These are phyloP conservation scores for Peromyscus eremicus DNA, from an alignment of 2,797 vertebrate species.

Conservation along the genomic window DNA sequence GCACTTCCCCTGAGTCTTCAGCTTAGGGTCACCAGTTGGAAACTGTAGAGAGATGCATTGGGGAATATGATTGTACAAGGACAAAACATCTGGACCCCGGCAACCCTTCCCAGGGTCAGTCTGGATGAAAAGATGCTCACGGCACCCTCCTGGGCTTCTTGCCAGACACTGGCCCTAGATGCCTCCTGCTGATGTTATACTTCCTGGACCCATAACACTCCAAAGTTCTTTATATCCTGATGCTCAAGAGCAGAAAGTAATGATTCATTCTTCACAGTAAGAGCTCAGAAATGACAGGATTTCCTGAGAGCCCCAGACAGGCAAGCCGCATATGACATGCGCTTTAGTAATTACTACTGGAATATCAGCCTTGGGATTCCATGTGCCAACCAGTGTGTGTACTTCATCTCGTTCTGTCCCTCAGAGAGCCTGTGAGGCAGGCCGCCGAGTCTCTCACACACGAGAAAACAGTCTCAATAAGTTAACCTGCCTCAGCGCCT, in stretches of 20 bases:
- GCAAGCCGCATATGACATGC: background rate
- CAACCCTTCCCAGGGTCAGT: background rate
- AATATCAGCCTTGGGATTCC: background rate
- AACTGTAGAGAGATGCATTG: constrained; percentile 87
- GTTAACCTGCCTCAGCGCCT: background rate
- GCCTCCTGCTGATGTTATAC: background rate
- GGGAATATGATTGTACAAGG: background rate
- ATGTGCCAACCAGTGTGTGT: background rate
- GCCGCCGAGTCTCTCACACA: background rate
- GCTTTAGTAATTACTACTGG: background rate
- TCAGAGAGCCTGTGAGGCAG: background rate
- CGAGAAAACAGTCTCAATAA: background rate
- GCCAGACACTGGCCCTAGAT: background rate
- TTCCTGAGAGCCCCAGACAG: background rate
- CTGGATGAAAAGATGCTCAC: constrained; percentile 31
- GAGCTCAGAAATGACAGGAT: background rate
- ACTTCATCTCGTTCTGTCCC: background rate
- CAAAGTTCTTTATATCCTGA: background rate
- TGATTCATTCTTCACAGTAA: background rate
- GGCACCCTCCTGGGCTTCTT: background rate
- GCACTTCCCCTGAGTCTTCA: constrained; percentile 86
- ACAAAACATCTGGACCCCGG: background rate
- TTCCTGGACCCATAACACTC: background rate
- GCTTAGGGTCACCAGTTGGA: constrained; percentile 88
- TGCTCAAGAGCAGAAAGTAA: background rate